These are phyloP conservation scores for Oedothorax gibbosus DNA, from an alignment of 1,140 invertebrate species.

Conservation along the genomic window DNA sequence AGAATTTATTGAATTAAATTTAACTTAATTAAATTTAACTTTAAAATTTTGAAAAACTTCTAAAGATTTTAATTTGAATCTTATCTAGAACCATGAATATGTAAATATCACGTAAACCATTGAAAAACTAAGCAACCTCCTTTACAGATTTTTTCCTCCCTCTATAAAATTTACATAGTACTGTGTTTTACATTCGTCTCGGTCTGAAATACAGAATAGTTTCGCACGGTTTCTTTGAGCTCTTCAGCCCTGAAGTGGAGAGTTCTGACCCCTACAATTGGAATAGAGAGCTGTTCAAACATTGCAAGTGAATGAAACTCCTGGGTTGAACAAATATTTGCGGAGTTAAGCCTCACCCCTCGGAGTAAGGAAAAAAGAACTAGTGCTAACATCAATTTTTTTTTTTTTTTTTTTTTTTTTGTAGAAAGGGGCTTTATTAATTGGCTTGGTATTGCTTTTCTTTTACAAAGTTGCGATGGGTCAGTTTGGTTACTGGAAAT, in stretches of 20 bases:
- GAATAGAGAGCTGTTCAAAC: constrained; percentile 42
- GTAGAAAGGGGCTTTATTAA: not conserved
- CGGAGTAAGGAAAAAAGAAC: constrained; percentile 19
- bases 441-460: constrained; percentile 38
- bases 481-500: not conserved
- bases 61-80: too few relatives aligned
- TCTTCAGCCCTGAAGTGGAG: not conserved
- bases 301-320: constrained; percentile 22
- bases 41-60: too few relatives aligned
- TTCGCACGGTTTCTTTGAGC: too few relatives aligned
- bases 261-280: constrained; percentile 6
- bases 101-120: too few relatives aligned
- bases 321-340: constrained; percentile 41
- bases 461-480: not conserved
- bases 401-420: constrained; percentile 28
- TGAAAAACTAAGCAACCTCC: too few relatives aligned
- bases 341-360: not conserved
- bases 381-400: not conserved
- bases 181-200: too few relatives aligned
- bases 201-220: too few relatives aligned
- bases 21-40: too few relatives aligned
- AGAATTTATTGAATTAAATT: too few relatives aligned
- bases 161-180: too few relatives aligned
- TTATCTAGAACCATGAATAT: too few relatives aligned
- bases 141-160: too few relatives aligned